These are phyloP conservation scores for Stylophora pistillata DNA, from an alignment of 64 coral and sea anemone species.

Conservation along the genomic window DNA sequence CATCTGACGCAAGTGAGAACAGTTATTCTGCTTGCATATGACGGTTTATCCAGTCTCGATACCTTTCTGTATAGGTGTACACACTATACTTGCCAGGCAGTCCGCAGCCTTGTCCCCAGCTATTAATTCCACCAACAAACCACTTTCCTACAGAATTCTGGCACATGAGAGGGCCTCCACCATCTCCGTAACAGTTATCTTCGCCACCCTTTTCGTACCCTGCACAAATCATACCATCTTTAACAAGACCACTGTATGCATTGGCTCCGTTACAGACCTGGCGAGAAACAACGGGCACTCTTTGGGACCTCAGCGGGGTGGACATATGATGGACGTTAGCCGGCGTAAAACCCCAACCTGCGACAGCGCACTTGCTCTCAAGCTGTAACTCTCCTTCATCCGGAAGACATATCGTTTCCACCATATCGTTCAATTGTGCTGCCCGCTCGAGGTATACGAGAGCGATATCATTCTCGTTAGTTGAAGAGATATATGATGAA, in stretches of 20 bases:
- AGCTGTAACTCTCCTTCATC: slow-evolving; percentile 10
- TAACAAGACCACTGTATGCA: slow-evolving; percentile 46
- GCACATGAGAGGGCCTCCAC: slow-evolving; percentile 78
- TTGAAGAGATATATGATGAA: slow-evolving; percentile 52
- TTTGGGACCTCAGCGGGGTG: slow-evolving; percentile 32
- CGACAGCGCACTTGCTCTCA: slow-evolving; percentile 36
- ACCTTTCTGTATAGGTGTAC: slow-evolving; percentile 46
- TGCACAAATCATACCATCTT: slow-evolving; percentile 71
- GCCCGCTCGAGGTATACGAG: slow-evolving; percentile 63
- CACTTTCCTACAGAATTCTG: slow-evolving; percentile 34
- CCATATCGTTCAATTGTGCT: slow-evolving; percentile 44
- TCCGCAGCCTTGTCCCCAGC: slow-evolving; percentile 63
- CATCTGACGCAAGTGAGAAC: neutral
- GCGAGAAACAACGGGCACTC: slow-evolving; percentile 53
- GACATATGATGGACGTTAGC: slow-evolving; percentile 9
- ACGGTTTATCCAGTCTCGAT: slow-evolving; percentile 56
- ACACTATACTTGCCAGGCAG: slow-evolving; percentile 64
- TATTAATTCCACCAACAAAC: slow-evolving; percentile 61
- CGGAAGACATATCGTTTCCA: slow-evolving; percentile 51
- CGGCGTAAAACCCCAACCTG: slow-evolving; percentile 53
- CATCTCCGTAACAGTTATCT: slow-evolving; percentile 77
- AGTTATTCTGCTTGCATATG: slow-evolving; percentile 27
- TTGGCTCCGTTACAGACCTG: slow-evolving; percentile 46
- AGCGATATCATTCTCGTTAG: slow-evolving; percentile 74
- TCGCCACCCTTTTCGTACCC: slow-evolving; percentile 21